Percentiles rank a stretch among this genome's conserved stretches.
Evolutionary conservation across 2,113 vertebrate genomes (phyloP).

Genomic region (Mesitornis unicolor): DNA sequence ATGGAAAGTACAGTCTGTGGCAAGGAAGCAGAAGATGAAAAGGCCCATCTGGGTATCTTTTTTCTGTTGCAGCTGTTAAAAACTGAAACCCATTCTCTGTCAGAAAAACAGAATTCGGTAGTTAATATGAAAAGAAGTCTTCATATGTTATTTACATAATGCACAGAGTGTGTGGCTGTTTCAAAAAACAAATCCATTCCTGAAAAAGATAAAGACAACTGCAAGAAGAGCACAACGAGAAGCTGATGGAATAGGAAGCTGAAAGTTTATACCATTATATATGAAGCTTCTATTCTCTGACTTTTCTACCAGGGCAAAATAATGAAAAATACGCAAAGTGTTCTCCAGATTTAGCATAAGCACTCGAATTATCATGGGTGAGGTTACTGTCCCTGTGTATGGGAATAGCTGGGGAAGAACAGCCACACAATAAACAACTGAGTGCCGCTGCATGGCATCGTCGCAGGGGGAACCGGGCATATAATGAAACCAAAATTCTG

Average conservation of each 20-base stretch:
- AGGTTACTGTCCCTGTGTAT: background rate
- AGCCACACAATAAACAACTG: background rate
- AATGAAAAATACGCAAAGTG: background rate
- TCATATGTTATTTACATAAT: background rate
- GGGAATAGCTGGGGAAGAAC: background rate
- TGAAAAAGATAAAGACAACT: background rate
- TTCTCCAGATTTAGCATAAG: background rate
- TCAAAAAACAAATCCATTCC: background rate
- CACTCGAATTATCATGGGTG: background rate
- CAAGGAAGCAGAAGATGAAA: constrained; percentile 46
- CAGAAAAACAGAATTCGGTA: constrained; percentile 12
- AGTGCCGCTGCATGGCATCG: background rate
- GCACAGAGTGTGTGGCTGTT: background rate
- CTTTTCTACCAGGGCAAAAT: background rate
- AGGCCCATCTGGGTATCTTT: constrained; percentile 48
- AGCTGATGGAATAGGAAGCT: background rate
- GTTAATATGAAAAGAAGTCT: constrained; percentile 7
- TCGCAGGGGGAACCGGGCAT: background rate
- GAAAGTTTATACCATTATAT: background rate
- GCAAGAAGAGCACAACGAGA: background rate
- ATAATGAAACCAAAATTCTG: background rate
- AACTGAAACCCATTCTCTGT: constrained; percentile 23
- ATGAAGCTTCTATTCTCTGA: background rate
- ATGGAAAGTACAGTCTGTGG: constrained; percentile 51
- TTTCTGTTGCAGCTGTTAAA: constrained; percentile 33